phyloP scores from a whole-genome alignment of 2,797 vertebrate species.

The Falco biarmicus region DNA sequence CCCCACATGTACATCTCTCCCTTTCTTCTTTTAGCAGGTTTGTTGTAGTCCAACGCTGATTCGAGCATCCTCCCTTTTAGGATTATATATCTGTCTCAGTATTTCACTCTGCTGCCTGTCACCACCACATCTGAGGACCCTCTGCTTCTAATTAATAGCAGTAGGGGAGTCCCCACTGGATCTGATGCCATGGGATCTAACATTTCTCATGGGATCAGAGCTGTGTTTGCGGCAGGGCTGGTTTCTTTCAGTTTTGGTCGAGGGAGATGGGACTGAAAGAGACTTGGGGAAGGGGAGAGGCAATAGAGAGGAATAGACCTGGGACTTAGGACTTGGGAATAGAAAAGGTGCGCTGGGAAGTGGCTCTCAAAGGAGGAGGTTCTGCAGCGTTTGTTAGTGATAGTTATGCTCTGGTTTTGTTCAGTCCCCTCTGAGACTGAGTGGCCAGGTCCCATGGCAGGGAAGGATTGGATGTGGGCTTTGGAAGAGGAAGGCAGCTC shows the following conservation, averaged over 20 bases:
- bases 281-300: slow-evolving; percentile 8
- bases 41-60: background rate
- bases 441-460: background rate
- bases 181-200: background rate
- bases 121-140: slow-evolving; percentile 11
- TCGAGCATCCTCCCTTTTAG: background rate
- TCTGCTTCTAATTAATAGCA: slow-evolving; percentile 22
- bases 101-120: slow-evolving; percentile 19
- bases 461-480: background rate
- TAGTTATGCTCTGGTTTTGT: background rate
- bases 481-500: background rate
- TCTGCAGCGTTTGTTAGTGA: background rate
- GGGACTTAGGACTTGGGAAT: background rate
- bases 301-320: background rate
- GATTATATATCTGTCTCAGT: background rate
- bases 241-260: background rate
- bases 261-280: background rate
- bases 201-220: background rate
- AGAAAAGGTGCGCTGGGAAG: background rate
- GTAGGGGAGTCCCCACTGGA: background rate
- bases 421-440: background rate
- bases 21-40: background rate
- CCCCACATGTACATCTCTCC: background rate
- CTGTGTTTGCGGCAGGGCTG: background rate
- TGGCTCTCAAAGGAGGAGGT: background rate